Conservation (phyloP, 2,888 invertebrate species). For the Cepaea hortensis region DNA sequence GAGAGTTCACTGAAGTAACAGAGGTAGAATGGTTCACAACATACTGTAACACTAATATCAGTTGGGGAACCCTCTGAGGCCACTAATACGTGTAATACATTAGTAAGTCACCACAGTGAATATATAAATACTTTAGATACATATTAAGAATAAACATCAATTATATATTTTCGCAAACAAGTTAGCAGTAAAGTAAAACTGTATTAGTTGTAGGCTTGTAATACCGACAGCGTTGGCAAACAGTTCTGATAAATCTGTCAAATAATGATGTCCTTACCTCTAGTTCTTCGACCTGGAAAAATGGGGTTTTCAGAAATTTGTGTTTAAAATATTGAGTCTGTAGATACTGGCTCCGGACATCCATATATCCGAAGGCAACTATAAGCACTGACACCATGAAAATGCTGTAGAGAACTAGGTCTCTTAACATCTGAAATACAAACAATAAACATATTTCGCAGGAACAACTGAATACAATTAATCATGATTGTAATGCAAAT, state of each 20-base stretch:
- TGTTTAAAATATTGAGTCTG: constrained; percentile 9
- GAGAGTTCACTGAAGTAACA: no score
- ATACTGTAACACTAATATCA: no score
- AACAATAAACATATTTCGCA: background rate
- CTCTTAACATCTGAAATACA: constrained; percentile 39
- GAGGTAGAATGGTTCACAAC: no score
- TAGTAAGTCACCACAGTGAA: background rate
- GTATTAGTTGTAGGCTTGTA: background rate
- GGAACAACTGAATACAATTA: no score
- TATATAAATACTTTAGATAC: background rate
- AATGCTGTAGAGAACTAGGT: constrained; percentile 30
- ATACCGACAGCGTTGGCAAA: background rate
- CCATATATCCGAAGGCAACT: constrained; percentile 18
- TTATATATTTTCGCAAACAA: background rate
- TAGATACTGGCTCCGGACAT: background rate
- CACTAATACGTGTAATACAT: no score
- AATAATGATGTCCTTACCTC: background rate
- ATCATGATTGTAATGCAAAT: background rate
- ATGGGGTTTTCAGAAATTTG: background rate
- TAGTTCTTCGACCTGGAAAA: background rate
- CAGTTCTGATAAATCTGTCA: background rate
- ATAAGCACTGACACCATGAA: constrained; percentile 23
- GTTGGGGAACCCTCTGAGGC: no score
- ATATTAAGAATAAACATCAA: background rate
- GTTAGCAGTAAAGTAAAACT: background rate